A percentile compares a stretch with the other conserved stretches of the same genome.
These are phyloP conservation scores for Jaculus jaculus DNA, from an alignment of 2,113 vertebrate genomes.

Conservation along the genomic window DNA sequence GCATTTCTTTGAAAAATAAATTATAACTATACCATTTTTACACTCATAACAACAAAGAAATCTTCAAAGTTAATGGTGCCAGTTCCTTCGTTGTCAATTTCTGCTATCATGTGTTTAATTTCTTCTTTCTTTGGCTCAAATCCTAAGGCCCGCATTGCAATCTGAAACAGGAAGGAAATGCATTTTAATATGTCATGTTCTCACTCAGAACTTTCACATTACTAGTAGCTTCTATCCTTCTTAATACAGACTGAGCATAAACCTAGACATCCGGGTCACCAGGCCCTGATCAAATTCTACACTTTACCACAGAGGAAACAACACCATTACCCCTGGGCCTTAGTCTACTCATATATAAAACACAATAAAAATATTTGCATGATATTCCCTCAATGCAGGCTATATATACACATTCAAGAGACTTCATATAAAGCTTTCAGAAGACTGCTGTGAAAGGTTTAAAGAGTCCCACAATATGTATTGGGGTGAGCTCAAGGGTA, in stretches of 20 bases:
- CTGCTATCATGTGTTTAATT: constrained; percentile 93
- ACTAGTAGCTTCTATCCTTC: background rate
- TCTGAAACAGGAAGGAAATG: constrained; percentile 83
- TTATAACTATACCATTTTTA: constrained; percentile 92
- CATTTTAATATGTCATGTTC: constrained; percentile 24
- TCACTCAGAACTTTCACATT: background rate
- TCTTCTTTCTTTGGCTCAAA: constrained; percentile 98
- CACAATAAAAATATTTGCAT: constrained; percentile 14
- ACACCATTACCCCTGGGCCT: background rate
- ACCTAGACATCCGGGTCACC: background rate
- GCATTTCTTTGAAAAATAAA: constrained; percentile 20
- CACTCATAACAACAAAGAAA: constrained; percentile 93
- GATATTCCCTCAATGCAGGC: no score
- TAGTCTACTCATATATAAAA: background rate
- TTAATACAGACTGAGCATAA: background rate
- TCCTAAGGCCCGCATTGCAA: constrained; percentile 94
- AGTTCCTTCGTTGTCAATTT: constrained; percentile 91
- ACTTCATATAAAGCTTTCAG: background rate
- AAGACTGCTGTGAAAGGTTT: background rate
- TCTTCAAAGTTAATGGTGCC: constrained; percentile 91
- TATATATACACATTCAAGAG: no score
- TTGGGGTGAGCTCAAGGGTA: background rate
- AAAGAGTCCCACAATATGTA: background rate
- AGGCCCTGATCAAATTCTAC: background rate
- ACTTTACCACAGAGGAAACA: background rate